Conservation (phyloP, 2,113 vertebrate genomes). For the Heterocephalus glaber region DNA sequence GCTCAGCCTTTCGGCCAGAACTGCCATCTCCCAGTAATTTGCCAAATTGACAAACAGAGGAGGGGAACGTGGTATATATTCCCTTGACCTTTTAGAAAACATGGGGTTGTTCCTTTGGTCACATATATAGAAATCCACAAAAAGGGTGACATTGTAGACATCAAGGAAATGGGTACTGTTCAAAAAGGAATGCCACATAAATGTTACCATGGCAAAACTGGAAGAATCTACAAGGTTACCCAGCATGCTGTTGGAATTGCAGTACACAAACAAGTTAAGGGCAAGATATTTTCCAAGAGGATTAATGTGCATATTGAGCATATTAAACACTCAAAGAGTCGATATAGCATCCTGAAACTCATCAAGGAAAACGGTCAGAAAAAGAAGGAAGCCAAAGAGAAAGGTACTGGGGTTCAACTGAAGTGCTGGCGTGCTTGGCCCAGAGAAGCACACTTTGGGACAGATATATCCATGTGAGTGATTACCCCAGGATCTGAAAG, state of each 20-base stretch:
- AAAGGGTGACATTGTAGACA: background rate
- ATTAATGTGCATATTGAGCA: background rate
- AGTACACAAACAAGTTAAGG: background rate
- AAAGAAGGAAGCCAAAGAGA: background rate
- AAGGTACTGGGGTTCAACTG: background rate
- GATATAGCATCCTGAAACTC: background rate
- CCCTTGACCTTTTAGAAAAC: background rate
- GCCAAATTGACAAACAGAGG: background rate
- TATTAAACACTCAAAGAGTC: background rate
- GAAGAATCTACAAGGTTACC: background rate
- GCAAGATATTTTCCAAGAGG: background rate
- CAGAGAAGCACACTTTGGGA: background rate
- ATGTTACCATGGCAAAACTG: background rate
- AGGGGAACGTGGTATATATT: background rate
- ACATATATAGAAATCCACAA: background rate
- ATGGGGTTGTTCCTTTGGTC: background rate
- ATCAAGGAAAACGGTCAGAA: background rate
- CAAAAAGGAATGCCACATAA: background rate
- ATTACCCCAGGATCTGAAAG: conserved; percentile 12
- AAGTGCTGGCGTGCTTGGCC: background rate
- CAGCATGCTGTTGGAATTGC: background rate
- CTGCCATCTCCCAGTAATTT: background rate
- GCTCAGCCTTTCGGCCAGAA: background rate
- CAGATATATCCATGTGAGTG: background rate
- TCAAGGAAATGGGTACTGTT: background rate